A percentile compares a stretch with the other conserved stretches of the same genome.
These are phyloP conservation scores for Gymnothorax reevesii DNA, from an alignment of 2,797 vertebrate genomes.

Conservation along the genomic window DNA sequence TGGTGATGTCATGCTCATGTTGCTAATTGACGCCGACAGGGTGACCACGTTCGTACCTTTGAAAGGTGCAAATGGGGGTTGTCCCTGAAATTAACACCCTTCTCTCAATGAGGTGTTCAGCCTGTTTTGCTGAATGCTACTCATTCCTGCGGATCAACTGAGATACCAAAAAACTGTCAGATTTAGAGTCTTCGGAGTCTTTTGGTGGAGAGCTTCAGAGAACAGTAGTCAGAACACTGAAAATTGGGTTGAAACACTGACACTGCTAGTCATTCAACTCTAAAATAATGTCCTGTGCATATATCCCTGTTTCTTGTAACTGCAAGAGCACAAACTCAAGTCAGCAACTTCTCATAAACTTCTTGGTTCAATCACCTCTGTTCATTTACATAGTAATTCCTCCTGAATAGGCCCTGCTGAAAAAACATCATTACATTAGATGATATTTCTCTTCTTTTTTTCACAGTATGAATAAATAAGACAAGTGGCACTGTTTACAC, in stretches of 20 bases:
- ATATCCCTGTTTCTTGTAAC: conserved; percentile 24
- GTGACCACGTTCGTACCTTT: conserved; percentile 4
- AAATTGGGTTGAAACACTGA: neutral
- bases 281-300: conserved; percentile 16
- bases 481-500: neutral
- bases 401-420: too few species aligned
- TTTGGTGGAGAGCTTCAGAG: neutral
- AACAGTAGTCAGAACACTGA: neutral
- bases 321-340: conserved; percentile 29
- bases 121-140: neutral
- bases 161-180: neutral
- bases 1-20: conserved; percentile 27
- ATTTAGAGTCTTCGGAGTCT: neutral
- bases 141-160: neutral
- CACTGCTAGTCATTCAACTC: neutral
- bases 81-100: neutral
- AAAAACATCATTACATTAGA: too few species aligned
- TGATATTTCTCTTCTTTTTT: too few species aligned
- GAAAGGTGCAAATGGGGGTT: neutral
- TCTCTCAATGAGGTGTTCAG: neutral
- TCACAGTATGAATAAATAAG: neutral
- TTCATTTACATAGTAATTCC: neutral
- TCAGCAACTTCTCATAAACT: neutral
- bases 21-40: conserved; percentile 25
- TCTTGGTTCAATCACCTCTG: too few species aligned